Evolutionary conservation across 2,113 vertebrate genomes (phyloP).

Genomic region (Toxotes jaculatrix): DNA sequence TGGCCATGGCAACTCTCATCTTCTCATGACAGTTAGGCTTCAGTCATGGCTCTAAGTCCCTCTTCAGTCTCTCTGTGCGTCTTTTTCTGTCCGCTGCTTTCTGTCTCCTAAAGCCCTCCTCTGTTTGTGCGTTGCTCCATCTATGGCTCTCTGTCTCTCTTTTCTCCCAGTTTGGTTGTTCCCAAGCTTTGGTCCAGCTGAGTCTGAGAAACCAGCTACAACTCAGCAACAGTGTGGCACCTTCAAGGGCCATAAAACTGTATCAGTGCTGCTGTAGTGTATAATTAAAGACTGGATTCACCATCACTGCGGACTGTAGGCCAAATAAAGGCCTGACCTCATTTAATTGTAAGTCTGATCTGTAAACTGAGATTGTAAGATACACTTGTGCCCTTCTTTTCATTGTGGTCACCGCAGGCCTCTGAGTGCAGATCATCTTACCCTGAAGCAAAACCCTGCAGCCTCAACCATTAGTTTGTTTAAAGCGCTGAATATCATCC

Average conservation of each 20-base stretch:
- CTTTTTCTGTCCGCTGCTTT: conserved; percentile 71
- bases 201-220: conserved; percentile 40
- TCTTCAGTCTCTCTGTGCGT: conserved; percentile 72
- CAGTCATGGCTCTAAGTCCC: conserved; percentile 78
- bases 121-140: conserved; percentile 58
- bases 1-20: conserved; percentile 83
- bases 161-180: conserved; percentile 55
- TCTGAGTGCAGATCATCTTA: conserved; percentile 76
- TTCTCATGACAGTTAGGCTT: conserved; percentile 83
- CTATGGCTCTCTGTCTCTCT: conserved; percentile 63
- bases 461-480: conserved; percentile 67
- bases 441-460: conserved; percentile 47
- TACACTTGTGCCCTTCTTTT: conserved; percentile 73
- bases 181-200: conserved; percentile 58
- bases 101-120: conserved; percentile 69
- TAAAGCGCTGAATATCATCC: conserved; percentile 54
- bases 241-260: conserved; percentile 38
- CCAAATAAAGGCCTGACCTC: conserved; percentile 69
- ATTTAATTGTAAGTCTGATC: conserved; percentile 67
- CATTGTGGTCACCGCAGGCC: conserved; percentile 52
- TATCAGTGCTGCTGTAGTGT: conserved; percentile 38
- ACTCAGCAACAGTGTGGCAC: conserved; percentile 38
- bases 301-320: conserved; percentile 27
- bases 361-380: conserved; percentile 74
- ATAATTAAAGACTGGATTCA: conserved; percentile 45